These are phyloP conservation scores for Cremastinae sp. DNA, from an alignment of 2,888 invertebrate genomes.

Conservation along the genomic window DNA sequence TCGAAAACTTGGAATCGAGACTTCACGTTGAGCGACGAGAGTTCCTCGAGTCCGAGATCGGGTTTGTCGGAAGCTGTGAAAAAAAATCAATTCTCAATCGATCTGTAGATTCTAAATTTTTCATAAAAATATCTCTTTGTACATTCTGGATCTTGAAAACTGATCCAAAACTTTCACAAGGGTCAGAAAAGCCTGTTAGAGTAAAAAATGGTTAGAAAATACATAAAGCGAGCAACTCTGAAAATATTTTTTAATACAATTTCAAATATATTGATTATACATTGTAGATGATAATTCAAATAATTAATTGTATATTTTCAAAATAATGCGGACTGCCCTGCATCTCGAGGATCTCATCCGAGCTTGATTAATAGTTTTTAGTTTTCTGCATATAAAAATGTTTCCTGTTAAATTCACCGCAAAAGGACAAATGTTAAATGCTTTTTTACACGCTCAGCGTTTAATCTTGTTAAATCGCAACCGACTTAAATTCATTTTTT, in stretches of 20 bases:
- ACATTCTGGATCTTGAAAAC: no score
- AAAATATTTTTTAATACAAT: constrained; percentile 15
- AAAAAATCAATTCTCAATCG: constrained; percentile 10
- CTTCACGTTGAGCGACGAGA: constrained; percentile 91
- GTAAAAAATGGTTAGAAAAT: constrained; percentile 48
- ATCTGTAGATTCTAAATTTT: neutral
- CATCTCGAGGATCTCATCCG: constrained; percentile 53
- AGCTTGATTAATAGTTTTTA: constrained; percentile 56
- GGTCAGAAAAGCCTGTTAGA: constrained; percentile 41
- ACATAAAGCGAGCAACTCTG: constrained; percentile 41
- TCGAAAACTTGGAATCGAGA: constrained; percentile 93
- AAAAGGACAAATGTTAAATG: constrained; percentile 42
- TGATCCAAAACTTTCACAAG: no score
- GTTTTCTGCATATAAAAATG: constrained; percentile 37
- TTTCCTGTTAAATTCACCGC: constrained; percentile 47
- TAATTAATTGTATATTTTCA: no score
- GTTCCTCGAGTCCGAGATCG: constrained; percentile 91
- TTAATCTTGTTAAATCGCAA: constrained; percentile 23
- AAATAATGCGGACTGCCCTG: constrained; percentile 48
- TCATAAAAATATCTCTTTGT: no score
- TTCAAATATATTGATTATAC: constrained; percentile 3
- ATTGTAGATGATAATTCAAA: neutral
- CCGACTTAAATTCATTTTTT: constrained; percentile 9
- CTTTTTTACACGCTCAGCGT: constrained; percentile 5
- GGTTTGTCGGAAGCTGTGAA: constrained; percentile 91